Base-by-base conservation (phyloP, 37 sponge, comb jelly and placozoan species). In the Ephydatia muelleri region DNA sequence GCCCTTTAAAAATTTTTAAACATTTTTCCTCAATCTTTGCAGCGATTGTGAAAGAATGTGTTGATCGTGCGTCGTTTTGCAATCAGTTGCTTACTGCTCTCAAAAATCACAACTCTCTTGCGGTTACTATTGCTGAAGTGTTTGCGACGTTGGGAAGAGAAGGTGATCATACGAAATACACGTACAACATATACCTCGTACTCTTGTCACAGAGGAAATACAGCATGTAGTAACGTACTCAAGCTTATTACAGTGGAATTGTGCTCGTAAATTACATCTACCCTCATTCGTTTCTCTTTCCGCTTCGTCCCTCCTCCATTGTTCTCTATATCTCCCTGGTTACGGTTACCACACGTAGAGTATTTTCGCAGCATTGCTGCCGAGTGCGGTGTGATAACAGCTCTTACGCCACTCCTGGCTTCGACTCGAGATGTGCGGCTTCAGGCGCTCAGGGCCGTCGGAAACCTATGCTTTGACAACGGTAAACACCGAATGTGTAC, bases 391-490 rank as follows among this genome's bases (percentile, higher is more conserved):
- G 66, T 86, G 4, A 13, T 79, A 19, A 25, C 35, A 32, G 19
- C 11, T 8, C 30, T 84, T 1, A 43, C 67, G 21, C 80, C 74
- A 3, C 49, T 73, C 28, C 67, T 86, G 67, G 21, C 27, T 1
- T 65, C 65, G 64, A 35, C 35, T 26, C 28, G 5, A 13, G 5
- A n/a, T 29, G 64, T 66, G 14, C 84, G 73, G n/a, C 65, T 91
- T 16, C 92, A 92, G 33, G 57, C 85, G 0, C 40, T 92, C 31
- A 47, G 92, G 65, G 86, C 88, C 67, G 40, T 92, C 38, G 92
- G 88, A 43, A 92, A 92, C 68, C 82, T 92, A 21, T 92, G 89
- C 73, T 85, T 79, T 85, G 92, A 92, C 34, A 73, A 92, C 37
- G 92, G 92, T 88, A 57, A 84, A 83, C 40, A 26, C 4, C 9